Conservation (phyloP, 2,888 invertebrate species). For the Agriopis leucophaearia region DNA sequence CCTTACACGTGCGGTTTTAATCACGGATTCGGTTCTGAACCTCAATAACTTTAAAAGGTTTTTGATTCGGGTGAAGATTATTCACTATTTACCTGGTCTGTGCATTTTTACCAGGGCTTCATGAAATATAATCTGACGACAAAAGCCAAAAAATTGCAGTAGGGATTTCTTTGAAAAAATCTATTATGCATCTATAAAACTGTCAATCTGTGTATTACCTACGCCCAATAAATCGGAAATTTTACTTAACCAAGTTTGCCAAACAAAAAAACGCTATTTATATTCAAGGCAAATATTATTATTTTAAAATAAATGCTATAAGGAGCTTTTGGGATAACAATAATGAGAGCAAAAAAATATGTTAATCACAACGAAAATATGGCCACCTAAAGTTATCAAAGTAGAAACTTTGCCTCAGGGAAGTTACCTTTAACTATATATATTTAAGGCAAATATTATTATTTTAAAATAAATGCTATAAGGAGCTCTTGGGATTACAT, state of each 20-base stretch:
- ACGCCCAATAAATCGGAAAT: too few relatives aligned
- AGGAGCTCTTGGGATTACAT: constrained; percentile 12
- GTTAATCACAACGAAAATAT: constrained; percentile 20
- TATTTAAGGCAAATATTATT: background rate
- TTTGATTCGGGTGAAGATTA: constrained; percentile 28
- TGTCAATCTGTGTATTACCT: too few relatives aligned
- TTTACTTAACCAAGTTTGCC: too few relatives aligned
- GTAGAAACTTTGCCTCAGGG: background rate
- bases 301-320: constrained; percentile 1
- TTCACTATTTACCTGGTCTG: constrained; percentile 18
- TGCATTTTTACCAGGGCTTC: background rate
- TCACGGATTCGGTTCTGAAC: constrained; percentile 28
- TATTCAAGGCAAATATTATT: too few relatives aligned
- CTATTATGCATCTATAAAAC: too few relatives aligned
- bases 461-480: constrained; percentile 1
- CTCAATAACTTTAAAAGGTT: constrained; percentile 33
- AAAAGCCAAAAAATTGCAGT: too few relatives aligned
- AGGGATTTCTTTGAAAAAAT: too few relatives aligned
- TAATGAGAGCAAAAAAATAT: constrained; percentile 23
- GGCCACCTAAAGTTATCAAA: constrained; percentile 15
- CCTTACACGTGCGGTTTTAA: constrained; percentile 39
- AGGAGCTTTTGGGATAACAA: constrained; percentile 10
- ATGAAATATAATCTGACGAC: background rate
- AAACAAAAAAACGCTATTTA: too few relatives aligned
- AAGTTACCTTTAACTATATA: background rate